phyloP scores from a whole-genome alignment of 2,888 invertebrate species.

The Tetramorium bicarinatum region DNA sequence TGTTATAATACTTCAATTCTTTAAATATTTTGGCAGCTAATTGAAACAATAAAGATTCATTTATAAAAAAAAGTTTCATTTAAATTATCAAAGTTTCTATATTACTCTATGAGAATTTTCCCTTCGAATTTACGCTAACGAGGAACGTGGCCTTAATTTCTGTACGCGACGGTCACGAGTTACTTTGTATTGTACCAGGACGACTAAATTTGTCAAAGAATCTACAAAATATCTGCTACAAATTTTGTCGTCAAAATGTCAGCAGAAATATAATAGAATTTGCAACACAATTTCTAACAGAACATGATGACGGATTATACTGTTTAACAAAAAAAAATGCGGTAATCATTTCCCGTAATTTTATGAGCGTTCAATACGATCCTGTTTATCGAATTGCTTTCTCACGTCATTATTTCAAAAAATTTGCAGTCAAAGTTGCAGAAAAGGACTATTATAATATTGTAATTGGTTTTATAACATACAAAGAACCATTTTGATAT shows the following conservation, averaged over 20 bases:
- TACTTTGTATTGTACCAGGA: not conserved
- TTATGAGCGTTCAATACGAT: not conserved
- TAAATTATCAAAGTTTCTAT: not conserved
- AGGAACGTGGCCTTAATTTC: conserved; percentile 6
- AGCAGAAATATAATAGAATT: not conserved
- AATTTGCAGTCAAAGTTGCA: not conserved
- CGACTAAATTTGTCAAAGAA: not conserved
- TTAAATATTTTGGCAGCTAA: not conserved
- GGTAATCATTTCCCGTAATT: not conserved
- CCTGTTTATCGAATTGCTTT: not conserved
- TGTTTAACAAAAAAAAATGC: not conserved
- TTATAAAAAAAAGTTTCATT: not conserved
- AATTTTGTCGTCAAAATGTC: not conserved
- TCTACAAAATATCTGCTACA: not conserved
- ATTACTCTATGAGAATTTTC: not conserved
- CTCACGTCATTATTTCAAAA: not conserved
- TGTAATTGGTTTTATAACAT: no score
- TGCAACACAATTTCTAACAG: not conserved
- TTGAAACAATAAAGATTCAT: not conserved
- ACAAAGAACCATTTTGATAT: no score
- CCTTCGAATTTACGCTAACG: not conserved
- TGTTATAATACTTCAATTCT: conserved; percentile 1
- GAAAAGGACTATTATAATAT: not conserved
- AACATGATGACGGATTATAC: not conserved
- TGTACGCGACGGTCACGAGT: not conserved